phyloP scores from a whole-genome alignment of 2,888 invertebrate species.

The Pandemis heparana region DNA sequence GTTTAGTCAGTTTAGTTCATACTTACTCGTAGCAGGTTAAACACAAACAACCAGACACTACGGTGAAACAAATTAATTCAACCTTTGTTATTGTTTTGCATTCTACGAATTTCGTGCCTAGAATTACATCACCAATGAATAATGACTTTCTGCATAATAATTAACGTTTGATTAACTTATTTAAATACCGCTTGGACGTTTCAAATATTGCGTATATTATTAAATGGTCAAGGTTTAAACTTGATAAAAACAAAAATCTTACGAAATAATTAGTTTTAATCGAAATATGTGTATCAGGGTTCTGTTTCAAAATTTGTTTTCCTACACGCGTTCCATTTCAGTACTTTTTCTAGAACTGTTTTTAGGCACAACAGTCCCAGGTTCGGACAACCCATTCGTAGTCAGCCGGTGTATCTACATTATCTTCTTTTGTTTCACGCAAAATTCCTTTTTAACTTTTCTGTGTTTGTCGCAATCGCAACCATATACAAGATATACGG shows the following conservation, averaged over 20 bases:
- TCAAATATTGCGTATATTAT: not conserved
- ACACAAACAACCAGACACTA: not conserved
- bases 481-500: not conserved
- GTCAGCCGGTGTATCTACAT: not conserved
- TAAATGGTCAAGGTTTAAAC: too few relatives aligned
- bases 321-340: not conserved
- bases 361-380: not conserved
- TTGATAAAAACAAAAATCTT: too few relatives aligned
- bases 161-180: not conserved
- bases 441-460: not conserved
- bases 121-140: not conserved
- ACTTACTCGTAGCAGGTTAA: not conserved
- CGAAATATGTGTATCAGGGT: too few relatives aligned
- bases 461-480: not conserved
- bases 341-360: not conserved
- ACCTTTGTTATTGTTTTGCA: not conserved
- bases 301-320: not conserved
- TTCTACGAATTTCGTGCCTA: not conserved
- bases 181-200: too few relatives aligned
- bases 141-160: not conserved
- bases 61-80: not conserved
- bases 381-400: not conserved
- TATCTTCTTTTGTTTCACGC: constrained; percentile 1
- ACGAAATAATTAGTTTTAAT: too few relatives aligned
- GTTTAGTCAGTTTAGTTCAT: not conserved